Evolutionary conservation across 2,888 invertebrate genomes (phyloP).

Genomic region (Leuctra nigra): DNA sequence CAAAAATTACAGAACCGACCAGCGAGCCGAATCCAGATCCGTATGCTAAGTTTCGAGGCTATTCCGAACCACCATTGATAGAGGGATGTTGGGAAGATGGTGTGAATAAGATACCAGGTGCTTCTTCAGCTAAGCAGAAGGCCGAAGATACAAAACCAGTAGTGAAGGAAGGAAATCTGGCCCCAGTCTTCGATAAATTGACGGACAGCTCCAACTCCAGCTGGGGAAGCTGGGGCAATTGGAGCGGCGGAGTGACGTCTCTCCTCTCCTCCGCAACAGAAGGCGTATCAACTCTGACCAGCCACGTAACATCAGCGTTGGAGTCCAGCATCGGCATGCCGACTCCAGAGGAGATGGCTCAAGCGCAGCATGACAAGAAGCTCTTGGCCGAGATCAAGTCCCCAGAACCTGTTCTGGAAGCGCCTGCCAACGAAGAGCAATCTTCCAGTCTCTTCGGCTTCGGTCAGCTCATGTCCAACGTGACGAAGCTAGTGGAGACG

Average conservation of each 20-base stretch:
- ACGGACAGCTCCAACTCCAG: constrained; percentile 33
- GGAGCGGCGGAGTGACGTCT: constrained; percentile 70
- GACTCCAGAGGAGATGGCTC: constrained; percentile 70
- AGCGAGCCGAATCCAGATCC: neutral
- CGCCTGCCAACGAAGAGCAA: neutral
- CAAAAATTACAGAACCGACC: too few relatives aligned
- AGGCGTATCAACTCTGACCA: constrained; percentile 69
- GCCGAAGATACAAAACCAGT: too few relatives aligned
- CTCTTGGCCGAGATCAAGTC: neutral
- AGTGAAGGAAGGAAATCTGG: neutral
- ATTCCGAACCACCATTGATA: constrained; percentile 1
- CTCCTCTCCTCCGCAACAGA: constrained; percentile 68
- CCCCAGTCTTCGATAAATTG: constrained; percentile 37
- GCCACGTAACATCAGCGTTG: constrained; percentile 67
- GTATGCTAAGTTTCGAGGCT: neutral
- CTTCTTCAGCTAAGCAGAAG: too few relatives aligned
- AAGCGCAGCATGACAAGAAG: constrained; percentile 33
- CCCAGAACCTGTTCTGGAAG: neutral
- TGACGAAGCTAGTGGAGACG: constrained; percentile 56
- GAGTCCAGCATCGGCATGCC: constrained; percentile 80
- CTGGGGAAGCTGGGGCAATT: constrained; percentile 61
- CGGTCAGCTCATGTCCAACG: constrained; percentile 57
- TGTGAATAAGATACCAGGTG: too few relatives aligned
- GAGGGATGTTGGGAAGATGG: constrained; percentile 45
- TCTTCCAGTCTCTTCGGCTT: constrained; percentile 46